phyloP scores from a whole-genome alignment of 2,888 invertebrate species.

The Phrixothrix hirtus region DNA sequence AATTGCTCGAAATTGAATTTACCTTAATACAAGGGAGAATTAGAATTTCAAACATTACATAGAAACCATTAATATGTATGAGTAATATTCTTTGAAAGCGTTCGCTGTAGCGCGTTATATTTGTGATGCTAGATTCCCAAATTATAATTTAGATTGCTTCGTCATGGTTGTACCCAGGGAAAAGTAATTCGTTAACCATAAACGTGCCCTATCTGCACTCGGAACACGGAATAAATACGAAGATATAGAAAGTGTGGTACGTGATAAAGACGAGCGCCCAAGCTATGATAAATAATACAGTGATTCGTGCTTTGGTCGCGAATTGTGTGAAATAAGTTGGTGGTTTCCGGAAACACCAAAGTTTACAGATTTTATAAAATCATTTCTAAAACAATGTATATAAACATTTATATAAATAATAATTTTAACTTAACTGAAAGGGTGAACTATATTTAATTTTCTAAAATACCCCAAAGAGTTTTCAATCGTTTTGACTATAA shows the following conservation, averaged over 20 bases:
- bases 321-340: conserved; percentile 32
- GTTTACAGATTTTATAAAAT: not conserved
- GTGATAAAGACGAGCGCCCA: conserved; percentile 47
- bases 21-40: conserved; percentile 14
- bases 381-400: not conserved
- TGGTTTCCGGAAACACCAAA: conserved; percentile 17
- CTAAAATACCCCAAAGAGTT: conserved; percentile 27
- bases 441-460: conserved; percentile 11
- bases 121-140: conserved; percentile 20
- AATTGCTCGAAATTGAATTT: conserved; percentile 26
- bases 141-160: conserved; percentile 35
- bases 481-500: conserved; percentile 31
- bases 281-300: conserved; percentile 51
- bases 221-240: conserved; percentile 42
- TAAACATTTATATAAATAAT: not conserved
- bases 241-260: conserved; percentile 48
- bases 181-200: conserved; percentile 33
- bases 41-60: conserved; percentile 16
- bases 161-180: conserved; percentile 28
- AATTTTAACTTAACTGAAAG: not conserved
- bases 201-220: conserved; percentile 39
- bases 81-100: conserved; percentile 19
- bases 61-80: conserved; percentile 19
- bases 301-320: conserved; percentile 40
- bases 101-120: conserved; percentile 15